These are phyloP conservation scores for Pseudolaguvia tuberculata DNA, from an alignment of 2,113 vertebrate genomes.

Conservation along the genomic window DNA sequence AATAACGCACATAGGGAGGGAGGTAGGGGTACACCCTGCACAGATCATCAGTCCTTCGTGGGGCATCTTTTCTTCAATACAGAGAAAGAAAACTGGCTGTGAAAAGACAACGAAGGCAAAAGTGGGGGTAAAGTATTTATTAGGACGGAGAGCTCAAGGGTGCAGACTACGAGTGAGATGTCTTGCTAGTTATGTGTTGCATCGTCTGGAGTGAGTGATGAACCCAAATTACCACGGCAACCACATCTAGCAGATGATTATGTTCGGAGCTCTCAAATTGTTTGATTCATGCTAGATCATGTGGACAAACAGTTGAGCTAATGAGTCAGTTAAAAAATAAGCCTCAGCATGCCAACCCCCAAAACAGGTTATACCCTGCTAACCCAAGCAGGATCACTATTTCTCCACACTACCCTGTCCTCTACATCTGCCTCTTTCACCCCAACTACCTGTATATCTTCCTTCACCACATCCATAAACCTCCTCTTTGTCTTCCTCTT, in stretches of 20 bases:
- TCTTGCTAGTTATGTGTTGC: conserved; percentile 14
- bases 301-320: background rate
- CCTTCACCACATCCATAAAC: too few species aligned
- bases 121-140: background rate
- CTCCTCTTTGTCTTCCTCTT: too few species aligned
- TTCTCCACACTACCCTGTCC: too few species aligned
- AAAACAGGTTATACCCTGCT: background rate
- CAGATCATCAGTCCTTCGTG: too few species aligned
- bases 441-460: too few species aligned
- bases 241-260: background rate
- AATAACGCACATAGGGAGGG: too few species aligned
- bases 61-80: too few species aligned
- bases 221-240: background rate
- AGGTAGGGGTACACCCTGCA: too few species aligned
- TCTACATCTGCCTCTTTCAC: too few species aligned
- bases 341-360: background rate
- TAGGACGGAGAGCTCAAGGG: background rate
- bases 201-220: background rate
- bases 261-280: background rate
- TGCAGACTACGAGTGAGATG: too few species aligned
- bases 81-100: background rate
- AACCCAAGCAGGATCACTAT: background rate
- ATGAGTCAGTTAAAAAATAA: background rate
- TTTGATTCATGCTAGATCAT: too few species aligned
- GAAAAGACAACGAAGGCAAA: background rate